Conservation (phyloP, 2,113 vertebrate genomes). For the Bubo bubo region DNA sequence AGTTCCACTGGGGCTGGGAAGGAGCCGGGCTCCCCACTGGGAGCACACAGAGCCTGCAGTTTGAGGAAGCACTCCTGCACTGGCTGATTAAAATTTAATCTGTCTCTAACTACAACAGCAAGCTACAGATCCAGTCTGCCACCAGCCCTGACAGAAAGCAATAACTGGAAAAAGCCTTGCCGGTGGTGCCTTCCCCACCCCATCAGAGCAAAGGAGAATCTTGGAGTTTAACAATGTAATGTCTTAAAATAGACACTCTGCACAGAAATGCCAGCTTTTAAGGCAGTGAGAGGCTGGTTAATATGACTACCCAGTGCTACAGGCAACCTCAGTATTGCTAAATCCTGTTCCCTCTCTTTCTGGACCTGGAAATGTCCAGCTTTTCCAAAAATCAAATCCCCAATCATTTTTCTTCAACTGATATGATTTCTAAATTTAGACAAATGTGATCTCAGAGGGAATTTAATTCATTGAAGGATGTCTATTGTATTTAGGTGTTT, state of each 20-base stretch:
- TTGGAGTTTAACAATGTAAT: neutral
- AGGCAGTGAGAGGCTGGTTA: neutral
- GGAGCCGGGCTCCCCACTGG: fast-evolving
- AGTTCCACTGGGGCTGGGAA: neutral
- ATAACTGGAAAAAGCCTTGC: neutral
- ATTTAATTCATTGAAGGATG: neutral
- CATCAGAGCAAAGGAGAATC: neutral
- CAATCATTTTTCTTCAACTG: neutral
- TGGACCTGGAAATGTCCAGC: neutral
- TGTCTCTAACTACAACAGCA: neutral
- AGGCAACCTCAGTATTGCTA: neutral
- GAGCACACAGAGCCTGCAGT: neutral
- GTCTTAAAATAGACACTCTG: neutral
- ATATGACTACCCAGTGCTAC: neutral
- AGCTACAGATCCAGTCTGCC: neutral
- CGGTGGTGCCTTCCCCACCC: neutral
- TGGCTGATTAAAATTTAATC: neutral
- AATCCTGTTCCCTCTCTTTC: neutral
- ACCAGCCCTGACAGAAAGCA: neutral
- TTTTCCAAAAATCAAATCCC: neutral
- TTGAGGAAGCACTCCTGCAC: neutral
- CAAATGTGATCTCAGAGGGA: neutral
- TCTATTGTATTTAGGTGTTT: neutral
- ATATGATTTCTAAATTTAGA: neutral
- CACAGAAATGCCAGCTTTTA: neutral